Evolutionary conservation across 2,113 vertebrate genomes (phyloP), one percentile per base, ranked within the genome.

Genomic region (Notothenia rossii): DNA sequence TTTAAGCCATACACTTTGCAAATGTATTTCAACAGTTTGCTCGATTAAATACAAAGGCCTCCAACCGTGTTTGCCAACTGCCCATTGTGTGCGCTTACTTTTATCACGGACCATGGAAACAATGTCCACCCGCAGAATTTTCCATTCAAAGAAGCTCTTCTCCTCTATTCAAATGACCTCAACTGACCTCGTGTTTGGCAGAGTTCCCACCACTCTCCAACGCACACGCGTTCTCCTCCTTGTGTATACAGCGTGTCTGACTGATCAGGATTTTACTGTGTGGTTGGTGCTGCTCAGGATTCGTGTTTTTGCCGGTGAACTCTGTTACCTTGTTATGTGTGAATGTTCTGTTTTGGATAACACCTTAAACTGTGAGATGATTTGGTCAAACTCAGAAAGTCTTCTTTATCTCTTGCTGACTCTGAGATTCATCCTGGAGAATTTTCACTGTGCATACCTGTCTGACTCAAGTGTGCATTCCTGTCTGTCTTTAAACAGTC

Each of bases 71-170:
- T 25, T 43, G 22, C 46, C 49, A 46, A 0, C 54, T 68, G 65
- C 33, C 18, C 17, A 18, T 18, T n/a, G 20, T 59, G 40, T 55
- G 13, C 8, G 2, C 65, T 46, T 50, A 4, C 15, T 55, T 79
- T 72, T 62, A 25, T 72, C 43, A 49, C 22, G 7, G 14, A 54
- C 18, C 43, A 56, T 61, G 36, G 61, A 83, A 81, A 71, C 2
- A 1, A 68, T 20, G 25, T 17, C 0, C 25, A 46, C 29, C 58
- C 65, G 7, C 66, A 59, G 10, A 3, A 72, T 89, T 86, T 87
- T 29, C 72, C 63, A 80, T 77, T 83, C 80, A 84, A 84, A 86
- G 69, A 10, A 13, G 10, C 22, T 48, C 17, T 17, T 22, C 29
- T 79, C 3, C 15, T 73, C 46, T 29, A 49, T 79, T 82, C 76